A percentile compares a stretch with the other conserved stretches of the same genome.
These are phyloP conservation scores for Sinocyclocheilus rhinocerous DNA, from an alignment of 2,113 vertebrate genomes.

Conservation along the genomic window DNA sequence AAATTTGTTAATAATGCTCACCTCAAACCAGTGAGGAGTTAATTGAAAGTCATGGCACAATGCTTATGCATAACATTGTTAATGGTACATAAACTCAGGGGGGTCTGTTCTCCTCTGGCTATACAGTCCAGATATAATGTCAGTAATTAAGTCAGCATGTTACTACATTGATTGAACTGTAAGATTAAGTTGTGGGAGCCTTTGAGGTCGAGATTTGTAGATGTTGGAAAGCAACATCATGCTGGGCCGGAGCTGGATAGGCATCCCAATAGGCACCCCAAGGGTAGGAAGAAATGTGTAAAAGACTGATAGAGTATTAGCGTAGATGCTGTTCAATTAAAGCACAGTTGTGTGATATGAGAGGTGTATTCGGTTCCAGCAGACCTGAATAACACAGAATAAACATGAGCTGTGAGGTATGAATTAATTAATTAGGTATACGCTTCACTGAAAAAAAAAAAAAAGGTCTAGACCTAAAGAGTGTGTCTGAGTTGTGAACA, in stretches of 20 bases:
- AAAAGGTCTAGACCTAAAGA: no score
- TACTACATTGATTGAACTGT: background rate
- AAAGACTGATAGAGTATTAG: background rate
- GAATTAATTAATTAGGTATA: no score
- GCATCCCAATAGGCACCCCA: background rate
- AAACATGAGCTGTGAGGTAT: background rate
- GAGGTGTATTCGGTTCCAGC: background rate
- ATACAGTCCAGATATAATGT: background rate
- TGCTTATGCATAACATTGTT: no score
- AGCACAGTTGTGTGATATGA: background rate
- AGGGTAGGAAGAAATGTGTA: background rate
- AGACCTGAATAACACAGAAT: background rate
- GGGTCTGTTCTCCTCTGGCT: background rate
- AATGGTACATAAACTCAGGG: background rate
- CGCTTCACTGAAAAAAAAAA: no score
- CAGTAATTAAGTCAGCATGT: background rate
- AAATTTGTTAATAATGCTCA: no score
- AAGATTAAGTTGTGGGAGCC: no score
- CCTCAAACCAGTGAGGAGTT: no score
- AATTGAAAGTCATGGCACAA: no score
- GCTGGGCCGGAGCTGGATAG: background rate
- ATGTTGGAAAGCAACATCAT: background rate
- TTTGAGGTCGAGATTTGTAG: background rate
- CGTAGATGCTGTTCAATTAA: background rate
- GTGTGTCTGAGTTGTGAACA: no score